A percentile compares a stretch with the other conserved stretches of the same genome.
Evolutionary conservation across 2,113 vertebrate genomes (phyloP).

Genomic region (Xenotilapia longispinis): DNA sequence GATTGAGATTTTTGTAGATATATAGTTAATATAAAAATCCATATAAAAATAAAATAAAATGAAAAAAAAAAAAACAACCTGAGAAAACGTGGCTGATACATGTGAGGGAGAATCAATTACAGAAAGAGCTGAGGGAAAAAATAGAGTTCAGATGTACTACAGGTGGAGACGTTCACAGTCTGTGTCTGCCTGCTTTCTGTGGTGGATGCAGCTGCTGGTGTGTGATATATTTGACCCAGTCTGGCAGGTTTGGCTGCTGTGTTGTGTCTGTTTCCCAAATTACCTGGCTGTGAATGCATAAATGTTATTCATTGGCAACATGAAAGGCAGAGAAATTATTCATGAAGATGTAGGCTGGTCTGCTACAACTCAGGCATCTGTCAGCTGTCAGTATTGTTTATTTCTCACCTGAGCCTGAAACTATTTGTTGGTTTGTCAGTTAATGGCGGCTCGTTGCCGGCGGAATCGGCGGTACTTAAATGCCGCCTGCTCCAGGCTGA

Average conservation of each 20-base stretch:
- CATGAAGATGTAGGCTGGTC: conserved; percentile 32
- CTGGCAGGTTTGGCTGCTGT: neutral
- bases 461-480: conserved; percentile 21
- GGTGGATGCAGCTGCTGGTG: conserved; percentile 7
- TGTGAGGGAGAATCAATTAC: conserved; percentile 8
- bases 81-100: neutral
- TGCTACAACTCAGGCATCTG: conserved; percentile 47
- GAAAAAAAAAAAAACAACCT: rapidly evolving
- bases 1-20: neutral
- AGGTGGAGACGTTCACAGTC: conserved; percentile 3
- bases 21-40: neutral
- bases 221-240: conserved; percentile 15
- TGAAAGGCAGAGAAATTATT: conserved; percentile 48
- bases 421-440: conserved; percentile 51
- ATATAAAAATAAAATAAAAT: neutral
- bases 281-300: conserved; percentile 30
- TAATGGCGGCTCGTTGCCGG: conserved; percentile 24
- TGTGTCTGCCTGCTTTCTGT: neutral
- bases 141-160: neutral
- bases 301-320: conserved; percentile 33
- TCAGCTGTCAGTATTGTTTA: conserved; percentile 62
- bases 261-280: conserved; percentile 19
- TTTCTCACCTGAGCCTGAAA: conserved; percentile 54
- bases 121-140: neutral
- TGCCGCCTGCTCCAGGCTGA: conserved; percentile 26